Conservation (phyloP, 2,797 vertebrate species). For the Pteronotus mesoamericanus region DNA sequence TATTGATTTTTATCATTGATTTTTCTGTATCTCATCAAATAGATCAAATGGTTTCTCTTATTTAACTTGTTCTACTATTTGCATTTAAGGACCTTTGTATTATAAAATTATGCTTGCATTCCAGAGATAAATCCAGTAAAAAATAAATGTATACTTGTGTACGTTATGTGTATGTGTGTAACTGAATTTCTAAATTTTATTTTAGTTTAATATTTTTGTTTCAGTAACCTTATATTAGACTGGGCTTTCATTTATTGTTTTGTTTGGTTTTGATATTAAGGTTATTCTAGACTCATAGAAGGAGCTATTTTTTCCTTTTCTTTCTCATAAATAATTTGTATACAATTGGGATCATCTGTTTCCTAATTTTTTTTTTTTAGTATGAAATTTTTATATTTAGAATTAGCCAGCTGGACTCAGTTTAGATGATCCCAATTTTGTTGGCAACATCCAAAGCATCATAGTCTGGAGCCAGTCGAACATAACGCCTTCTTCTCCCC, state of each 20-base stretch:
- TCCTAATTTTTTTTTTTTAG: background rate
- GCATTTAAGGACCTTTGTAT: background rate
- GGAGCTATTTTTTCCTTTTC: background rate
- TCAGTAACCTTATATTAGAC: background rate
- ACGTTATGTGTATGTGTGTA: background rate
- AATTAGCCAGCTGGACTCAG: too few relatives aligned
- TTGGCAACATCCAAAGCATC: too few relatives aligned
- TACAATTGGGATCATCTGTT: background rate
- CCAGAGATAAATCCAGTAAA: background rate
- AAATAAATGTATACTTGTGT: background rate
- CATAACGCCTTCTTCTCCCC: too few relatives aligned
- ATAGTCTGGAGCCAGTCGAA: too few relatives aligned
- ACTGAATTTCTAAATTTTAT: background rate
- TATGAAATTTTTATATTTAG: too few relatives aligned
- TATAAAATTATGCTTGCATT: background rate
- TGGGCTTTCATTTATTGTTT: background rate
- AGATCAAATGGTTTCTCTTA: background rate
- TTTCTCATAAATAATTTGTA: background rate
- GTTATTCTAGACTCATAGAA: background rate
- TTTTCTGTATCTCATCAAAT: background rate
- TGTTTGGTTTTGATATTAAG: background rate
- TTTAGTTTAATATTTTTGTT: background rate
- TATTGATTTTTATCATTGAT: background rate
- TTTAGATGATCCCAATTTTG: too few relatives aligned
- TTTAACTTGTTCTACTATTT: background rate